Base-by-base conservation (phyloP, 2,888 invertebrate genomes). In the Papilio gigon region DNA sequence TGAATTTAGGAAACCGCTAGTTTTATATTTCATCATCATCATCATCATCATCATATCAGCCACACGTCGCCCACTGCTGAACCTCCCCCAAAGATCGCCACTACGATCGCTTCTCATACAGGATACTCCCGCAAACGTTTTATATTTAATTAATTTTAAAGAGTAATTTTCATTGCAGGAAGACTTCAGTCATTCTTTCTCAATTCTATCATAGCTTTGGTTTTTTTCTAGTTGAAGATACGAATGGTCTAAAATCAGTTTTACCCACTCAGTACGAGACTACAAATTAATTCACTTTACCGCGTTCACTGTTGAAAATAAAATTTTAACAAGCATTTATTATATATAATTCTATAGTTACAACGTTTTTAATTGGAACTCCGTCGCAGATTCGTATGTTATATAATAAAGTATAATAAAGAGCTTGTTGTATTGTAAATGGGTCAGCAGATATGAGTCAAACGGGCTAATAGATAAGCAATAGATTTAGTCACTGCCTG, bases 391-490 rank as follows among this genome's bases (percentile, higher is more conserved):
- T 58, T 33, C 27, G 30, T 56, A 20, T 33, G 65, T 17, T 37
- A 33, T 60, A 47, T 53, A 53, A 62, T 67, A 50, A 65, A 47
- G 68, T 47, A 53, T 37, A 53, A 69, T 65, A 69, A 65, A 69
- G 65, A 69, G 65, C 65, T 53, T 42, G 64, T 65, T 65, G 65
- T 53, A 17, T 42, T 60, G 35, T 53, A 69, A 72, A 68, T 68
- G 50, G 72, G 72, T 72, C 72, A 64, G 25, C 20, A 59, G 62
- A 68, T 70, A 63, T 61, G 68, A 69, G 30, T 65, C 60, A 53
- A 53, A 69, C 67, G 22, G 59, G 50, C 53, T 12, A 65, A 44
- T 42, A 33, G 58, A 64, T 50, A 25, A 62, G 67, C 60, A 64
- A n/a, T 53, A 53, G 68, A 59, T 64, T 61, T 20, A 25, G 59